A percentile compares a stretch with the other conserved stretches of the same genome.
Evolutionary conservation across 2,888 invertebrate genomes (phyloP).

Genomic region (Clanis bilineata): DNA sequence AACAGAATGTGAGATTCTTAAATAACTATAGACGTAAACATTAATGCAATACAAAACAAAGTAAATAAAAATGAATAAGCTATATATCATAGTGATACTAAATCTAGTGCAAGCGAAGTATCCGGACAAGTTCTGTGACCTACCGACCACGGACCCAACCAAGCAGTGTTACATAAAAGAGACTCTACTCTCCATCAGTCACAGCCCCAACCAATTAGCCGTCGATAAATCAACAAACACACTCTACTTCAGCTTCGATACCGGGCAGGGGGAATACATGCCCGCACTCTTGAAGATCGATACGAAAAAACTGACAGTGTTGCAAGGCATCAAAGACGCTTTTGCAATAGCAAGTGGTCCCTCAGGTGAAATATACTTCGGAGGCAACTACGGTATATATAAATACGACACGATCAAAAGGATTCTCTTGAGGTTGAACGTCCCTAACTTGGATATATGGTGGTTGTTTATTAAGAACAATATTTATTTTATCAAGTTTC

Average conservation of each 20-base stretch:
- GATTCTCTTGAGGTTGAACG: slow-evolving; percentile 46
- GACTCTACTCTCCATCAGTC: slow-evolving; percentile 47
- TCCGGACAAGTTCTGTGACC: slow-evolving; percentile 45
- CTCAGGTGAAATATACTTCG: slow-evolving; percentile 58
- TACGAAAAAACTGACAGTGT: slow-evolving; percentile 50
- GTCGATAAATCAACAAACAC: slow-evolving; percentile 55
- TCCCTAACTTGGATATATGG: slow-evolving; percentile 64
- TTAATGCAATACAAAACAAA: neutral
- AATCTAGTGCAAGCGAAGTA: slow-evolving; percentile 24
- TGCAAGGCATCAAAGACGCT: slow-evolving; percentile 68
- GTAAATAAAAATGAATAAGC: neutral
- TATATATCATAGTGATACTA: neutral
- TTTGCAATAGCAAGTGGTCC: slow-evolving; percentile 59
- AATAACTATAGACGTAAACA: neutral
- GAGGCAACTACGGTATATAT: slow-evolving; percentile 68
- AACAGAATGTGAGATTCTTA: neutral
- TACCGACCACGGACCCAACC: slow-evolving; percentile 39
- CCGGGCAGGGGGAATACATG: slow-evolving; percentile 61
- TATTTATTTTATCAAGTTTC: slow-evolving; percentile 65
- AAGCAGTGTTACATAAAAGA: slow-evolving; percentile 62
- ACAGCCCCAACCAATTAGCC: slow-evolving; percentile 67
- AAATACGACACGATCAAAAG: slow-evolving; percentile 48
- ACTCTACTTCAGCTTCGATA: slow-evolving; percentile 67
- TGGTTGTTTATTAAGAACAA: slow-evolving; percentile 57
- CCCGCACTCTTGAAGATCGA: slow-evolving; percentile 56